Base-by-base conservation (phyloP, 2,888 invertebrate species). In the Drosophila phalerata region DNA sequence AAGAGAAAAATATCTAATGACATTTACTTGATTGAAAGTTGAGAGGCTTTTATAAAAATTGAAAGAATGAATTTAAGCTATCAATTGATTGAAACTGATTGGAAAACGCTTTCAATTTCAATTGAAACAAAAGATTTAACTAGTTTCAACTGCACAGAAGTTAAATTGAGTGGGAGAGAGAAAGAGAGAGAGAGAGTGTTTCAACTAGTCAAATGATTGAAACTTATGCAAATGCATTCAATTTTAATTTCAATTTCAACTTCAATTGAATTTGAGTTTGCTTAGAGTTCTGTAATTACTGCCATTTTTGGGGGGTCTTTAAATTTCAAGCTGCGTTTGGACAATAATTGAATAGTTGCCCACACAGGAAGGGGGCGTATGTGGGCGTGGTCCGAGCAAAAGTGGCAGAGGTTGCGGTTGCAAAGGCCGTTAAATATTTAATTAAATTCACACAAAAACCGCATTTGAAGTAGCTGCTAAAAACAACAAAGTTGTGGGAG, bases 371-470 rank as follows among this genome's bases (percentile, higher is more conserved):
- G 25, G 4, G 48, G 49, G 49, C 19, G 34, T 19, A 1, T 13
- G 49, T 55, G 45, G 73, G 76, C 53, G 66, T 55, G 48, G 43
- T 25, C 47, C 10, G 48, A 13, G 38, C 8, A 25, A 13, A 28
- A 30, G 74, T 57, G 69, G 55, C 60, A 53, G 47, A 48, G 22
- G 40, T 25, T 42, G 48, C 11, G 43, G 30, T 45, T 38, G n/a
- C 11, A 32, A 47, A 32, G 47, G 57, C 61, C 65, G 76, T 85
- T 89, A 78, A 87, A 89, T 87, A 82, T 84, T 84, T 84, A 84
- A 84, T 84, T 84, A 84, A 84, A 84, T 87, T 85, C 68, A 71
- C 67, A 75, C 70, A 79, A 73, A 84, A 81, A 87, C 84, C 84
- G 55, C 84, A 84, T 53, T 80, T 68, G 72, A 67, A 77, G 80